These are phyloP conservation scores for Zenarchopterus dispar DNA, from an alignment of 2,797 vertebrate genomes.

Conservation along the genomic window DNA sequence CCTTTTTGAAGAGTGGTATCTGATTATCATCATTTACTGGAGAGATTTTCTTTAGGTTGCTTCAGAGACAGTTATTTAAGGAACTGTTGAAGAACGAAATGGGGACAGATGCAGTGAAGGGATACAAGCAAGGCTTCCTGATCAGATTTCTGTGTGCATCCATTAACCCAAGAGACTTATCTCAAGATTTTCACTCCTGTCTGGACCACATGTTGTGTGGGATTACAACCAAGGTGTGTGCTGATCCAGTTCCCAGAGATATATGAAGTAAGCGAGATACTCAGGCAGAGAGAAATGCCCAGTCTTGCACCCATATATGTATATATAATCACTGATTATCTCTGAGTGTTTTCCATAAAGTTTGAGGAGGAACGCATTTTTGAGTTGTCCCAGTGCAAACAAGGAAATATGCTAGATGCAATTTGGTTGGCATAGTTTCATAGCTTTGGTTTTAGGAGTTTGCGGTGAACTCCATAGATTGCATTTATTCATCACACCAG, in stretches of 20 bases:
- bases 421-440: constrained; percentile 23
- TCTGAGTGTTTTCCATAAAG: not conserved
- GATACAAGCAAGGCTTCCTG: constrained; percentile 11
- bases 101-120: constrained; percentile 19
- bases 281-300: not conserved
- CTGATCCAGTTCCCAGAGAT: constrained; percentile 37
- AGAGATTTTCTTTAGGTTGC: constrained; percentile 58
- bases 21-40: constrained; percentile 55
- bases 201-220: constrained; percentile 40
- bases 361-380: not conserved
- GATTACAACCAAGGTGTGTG: constrained; percentile 48
- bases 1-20: constrained; percentile 60
- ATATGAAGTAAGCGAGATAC: constrained; percentile 6
- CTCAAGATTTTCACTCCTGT: constrained; percentile 42
- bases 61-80: constrained; percentile 42
- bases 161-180: constrained; percentile 42
- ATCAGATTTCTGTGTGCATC: constrained; percentile 28
- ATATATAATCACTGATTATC: not conserved
- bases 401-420: constrained; percentile 4
- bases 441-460: not conserved
- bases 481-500: constrained; percentile 51
- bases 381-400: constrained; percentile 2
- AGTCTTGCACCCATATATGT: not conserved
- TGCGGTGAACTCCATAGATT: constrained; percentile 28
- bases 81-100: constrained; percentile 32